These are phyloP conservation scores for Andrena bucephala DNA, from an alignment of 2,888 invertebrate genomes.

Conservation along the genomic window DNA sequence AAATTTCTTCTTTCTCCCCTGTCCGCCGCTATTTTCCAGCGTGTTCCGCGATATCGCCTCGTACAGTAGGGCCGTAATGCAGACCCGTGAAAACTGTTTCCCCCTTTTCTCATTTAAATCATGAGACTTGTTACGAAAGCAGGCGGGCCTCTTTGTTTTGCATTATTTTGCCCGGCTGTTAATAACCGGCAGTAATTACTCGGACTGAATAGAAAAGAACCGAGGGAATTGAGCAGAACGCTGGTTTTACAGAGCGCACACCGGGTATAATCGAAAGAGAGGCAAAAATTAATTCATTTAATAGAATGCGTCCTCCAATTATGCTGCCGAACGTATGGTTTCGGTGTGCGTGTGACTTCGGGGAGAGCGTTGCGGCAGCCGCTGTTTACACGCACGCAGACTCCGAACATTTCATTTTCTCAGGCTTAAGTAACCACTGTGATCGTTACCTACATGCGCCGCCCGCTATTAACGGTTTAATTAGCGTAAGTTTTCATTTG, in stretches of 20 bases:
- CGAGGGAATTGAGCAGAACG: constrained; percentile 42
- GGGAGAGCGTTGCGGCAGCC: constrained; percentile 15
- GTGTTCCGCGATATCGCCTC: constrained; percentile 59
- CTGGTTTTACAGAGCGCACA: constrained; percentile 16
- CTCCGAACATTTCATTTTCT: constrained; percentile 82
- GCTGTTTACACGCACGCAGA: constrained; percentile 75
- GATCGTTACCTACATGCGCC: constrained; percentile 81
- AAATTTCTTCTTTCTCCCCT: constrained; percentile 66
- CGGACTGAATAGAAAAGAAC: constrained; percentile 9
- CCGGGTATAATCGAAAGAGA: constrained; percentile 27
- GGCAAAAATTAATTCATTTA: constrained; percentile 49
- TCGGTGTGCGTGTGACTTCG: background rate
- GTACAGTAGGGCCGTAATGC: constrained; percentile 34
- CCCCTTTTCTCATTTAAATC: constrained; percentile 25
- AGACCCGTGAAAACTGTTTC: constrained; percentile 29
- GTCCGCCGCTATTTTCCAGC: constrained; percentile 48
- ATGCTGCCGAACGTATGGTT: constrained; percentile 34
- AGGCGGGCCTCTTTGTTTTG: constrained; percentile 33
- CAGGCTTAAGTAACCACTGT: constrained; percentile 82
- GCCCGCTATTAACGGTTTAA: constrained; percentile 84
- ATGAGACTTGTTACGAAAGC: constrained; percentile 47
- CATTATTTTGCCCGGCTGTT: constrained; percentile 58
- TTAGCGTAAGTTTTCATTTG: constrained; percentile 84
- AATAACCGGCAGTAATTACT: constrained; percentile 63
- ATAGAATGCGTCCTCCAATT: constrained; percentile 45